Percentiles rank a stretch among this genome's conserved stretches.
These are phyloP conservation scores for Cetonia aurata DNA, from an alignment of 2,888 invertebrate genomes.

Conservation along the genomic window DNA sequence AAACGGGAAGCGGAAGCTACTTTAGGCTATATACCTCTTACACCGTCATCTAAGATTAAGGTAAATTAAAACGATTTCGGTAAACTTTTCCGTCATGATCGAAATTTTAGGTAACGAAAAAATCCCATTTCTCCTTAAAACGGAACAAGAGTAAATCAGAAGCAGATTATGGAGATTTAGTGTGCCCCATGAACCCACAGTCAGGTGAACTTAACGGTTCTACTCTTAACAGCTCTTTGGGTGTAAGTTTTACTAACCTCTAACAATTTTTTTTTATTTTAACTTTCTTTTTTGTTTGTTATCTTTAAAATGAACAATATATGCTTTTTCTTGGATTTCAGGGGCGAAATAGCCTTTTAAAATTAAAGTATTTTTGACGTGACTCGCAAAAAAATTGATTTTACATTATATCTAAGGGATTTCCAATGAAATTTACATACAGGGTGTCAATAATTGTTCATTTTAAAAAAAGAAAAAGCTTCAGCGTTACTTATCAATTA, in stretches of 20 bases:
- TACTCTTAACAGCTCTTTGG: conserved; percentile 65
- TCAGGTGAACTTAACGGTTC: conserved; percentile 67
- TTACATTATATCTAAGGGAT: no score
- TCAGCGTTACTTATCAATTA: conserved; percentile 12
- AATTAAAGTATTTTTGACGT: no score
- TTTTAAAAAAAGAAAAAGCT: conserved; percentile 29
- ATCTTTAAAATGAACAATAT: conserved; percentile 32
- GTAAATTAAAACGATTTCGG: conserved; percentile 71
- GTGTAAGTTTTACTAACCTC: conserved; percentile 68
- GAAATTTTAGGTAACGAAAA: conserved; percentile 79
- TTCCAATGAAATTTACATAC: neutral
- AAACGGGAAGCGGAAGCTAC: conserved; percentile 90
- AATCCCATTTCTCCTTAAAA: conserved; percentile 88
- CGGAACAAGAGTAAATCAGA: conserved; percentile 87
- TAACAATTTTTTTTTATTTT: conserved; percentile 52
- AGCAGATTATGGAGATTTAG: conserved; percentile 85
- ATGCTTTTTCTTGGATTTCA: neutral
- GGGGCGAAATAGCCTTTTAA: neutral
- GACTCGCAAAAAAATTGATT: no score
- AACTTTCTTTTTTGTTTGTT: neutral
- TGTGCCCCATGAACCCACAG: conserved; percentile 81
- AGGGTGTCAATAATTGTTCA: conserved; percentile 14
- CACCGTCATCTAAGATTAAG: conserved; percentile 92
- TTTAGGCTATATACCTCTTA: conserved; percentile 87
- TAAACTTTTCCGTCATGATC: conserved; percentile 66